Conservation (phyloP, 1,140 invertebrate genomes). For the Meloidogyne chitwoodi region DNA sequence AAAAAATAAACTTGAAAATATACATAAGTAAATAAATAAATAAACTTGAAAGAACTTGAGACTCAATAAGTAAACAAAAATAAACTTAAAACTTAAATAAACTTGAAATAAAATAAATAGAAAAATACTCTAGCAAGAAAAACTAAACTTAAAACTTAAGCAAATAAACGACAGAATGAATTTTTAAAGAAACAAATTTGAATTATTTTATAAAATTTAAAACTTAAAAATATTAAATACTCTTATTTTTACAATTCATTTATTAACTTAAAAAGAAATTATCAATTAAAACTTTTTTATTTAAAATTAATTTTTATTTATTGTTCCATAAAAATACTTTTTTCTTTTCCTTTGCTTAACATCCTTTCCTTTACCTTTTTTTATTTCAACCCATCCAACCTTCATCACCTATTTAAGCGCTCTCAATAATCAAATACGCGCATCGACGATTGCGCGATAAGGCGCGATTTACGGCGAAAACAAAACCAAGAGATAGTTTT, state of each 20-base stretch:
- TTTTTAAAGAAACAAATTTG: background rate
- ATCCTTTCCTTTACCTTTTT: background rate
- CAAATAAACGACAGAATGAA: background rate
- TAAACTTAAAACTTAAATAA: background rate
- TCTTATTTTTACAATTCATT: background rate
- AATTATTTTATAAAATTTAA: too few relatives aligned
- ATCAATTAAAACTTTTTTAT: background rate
- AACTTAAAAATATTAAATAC: too few relatives aligned
- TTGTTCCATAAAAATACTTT: background rate
- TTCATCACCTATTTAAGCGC: background rate
- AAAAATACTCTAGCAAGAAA: background rate
- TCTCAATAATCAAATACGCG: background rate
- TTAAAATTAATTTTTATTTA: background rate
- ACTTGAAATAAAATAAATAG: background rate
- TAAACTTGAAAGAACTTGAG: too few relatives aligned
- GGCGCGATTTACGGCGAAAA: background rate
- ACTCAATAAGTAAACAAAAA: too few relatives aligned
- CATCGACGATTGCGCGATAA: background rate
- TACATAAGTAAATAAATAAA: too few relatives aligned
- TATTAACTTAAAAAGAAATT: background rate
- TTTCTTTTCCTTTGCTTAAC: background rate
- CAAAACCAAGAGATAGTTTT: background rate
- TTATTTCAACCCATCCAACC: background rate
- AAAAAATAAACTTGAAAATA: too few relatives aligned
- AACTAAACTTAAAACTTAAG: background rate